Evolutionary conservation across 1,140 invertebrate genomes (phyloP), one percentile per base, ranked within the genome.

Genomic region (Acromyrmex echinatior): DNA sequence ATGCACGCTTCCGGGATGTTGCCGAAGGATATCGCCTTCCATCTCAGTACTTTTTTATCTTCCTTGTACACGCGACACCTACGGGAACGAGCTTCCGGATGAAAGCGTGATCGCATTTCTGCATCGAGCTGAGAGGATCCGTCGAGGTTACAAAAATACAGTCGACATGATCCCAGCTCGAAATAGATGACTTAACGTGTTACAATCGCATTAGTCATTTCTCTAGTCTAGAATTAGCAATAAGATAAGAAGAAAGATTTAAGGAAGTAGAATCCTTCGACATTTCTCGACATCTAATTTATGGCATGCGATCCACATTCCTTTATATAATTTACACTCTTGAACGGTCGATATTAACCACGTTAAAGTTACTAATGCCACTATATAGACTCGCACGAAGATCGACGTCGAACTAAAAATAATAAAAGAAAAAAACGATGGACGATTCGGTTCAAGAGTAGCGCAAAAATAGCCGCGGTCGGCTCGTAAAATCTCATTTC

Each of bases 1-100:
- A 60, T 12, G 71, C 85, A 14, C 63, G 60, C 56, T 87, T 90
- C 89, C 89, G 88, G 89, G 89, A 85, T 89, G 88, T 90, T 77
- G 74, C 78, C 62, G 9, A 58, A 49, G 78, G 62, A 82, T 89
- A 73, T 82, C 56, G 74, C 70, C 81, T 87, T 90, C 85, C 88
- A 79, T 89, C 62, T 66, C 66, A 31, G 18, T 53, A 45, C 71
- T 89, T 89, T 82, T 89, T 90, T 87, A 89, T 89, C 85, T 62
- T 82, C 45, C 12, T 74, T 76, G 73, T 82, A 68, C 88, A 87
- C 88, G 89, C 63, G 88, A 62, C 78, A 86, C 73, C 70, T 68
- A 82, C 28, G 51, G 39, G 21, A 45, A 62, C 70, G 58, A 74
- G 80, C 51, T 68, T 66, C 31, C 56, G 66, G 70, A 53, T 66